A percentile compares a stretch with the other conserved stretches of the same genome.
phyloP scores from a whole-genome alignment of 2,888 invertebrate genomes.

The Cynaeus angustus region DNA sequence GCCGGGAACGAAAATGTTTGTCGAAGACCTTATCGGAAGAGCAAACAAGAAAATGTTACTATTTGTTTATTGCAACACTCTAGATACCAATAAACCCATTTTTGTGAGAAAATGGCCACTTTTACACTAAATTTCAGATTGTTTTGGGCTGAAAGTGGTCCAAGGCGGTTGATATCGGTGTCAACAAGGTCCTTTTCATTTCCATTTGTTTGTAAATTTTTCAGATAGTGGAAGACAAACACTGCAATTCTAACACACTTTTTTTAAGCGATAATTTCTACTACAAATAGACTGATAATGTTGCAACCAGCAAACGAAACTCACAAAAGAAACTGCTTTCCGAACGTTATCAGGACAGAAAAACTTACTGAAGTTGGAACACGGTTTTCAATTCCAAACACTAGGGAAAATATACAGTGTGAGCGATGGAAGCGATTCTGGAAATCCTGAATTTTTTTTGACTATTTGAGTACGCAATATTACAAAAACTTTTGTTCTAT shows the following conservation, averaged over 20 bases:
- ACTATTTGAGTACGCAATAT: too few relatives aligned
- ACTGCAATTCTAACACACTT: conserved; percentile 5
- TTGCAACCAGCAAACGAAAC: background rate
- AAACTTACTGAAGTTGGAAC: too few relatives aligned
- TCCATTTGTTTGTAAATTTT: conserved; percentile 20
- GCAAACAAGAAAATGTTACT: conserved; percentile 47
- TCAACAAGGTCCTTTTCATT: conserved; percentile 23
- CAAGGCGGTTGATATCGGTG: conserved; percentile 30
- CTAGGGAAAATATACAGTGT: too few relatives aligned
- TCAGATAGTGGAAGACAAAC: background rate
- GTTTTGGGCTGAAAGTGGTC: conserved; percentile 25
- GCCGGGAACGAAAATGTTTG: conserved; percentile 44
- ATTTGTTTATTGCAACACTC: conserved; percentile 50
- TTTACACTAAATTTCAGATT: too few relatives aligned
- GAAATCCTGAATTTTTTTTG: too few relatives aligned
- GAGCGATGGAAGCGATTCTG: too few relatives aligned
- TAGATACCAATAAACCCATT: background rate
- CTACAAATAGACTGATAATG: background rate
- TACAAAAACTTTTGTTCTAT: too few relatives aligned
- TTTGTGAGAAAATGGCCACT: background rate
- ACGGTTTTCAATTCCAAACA: too few relatives aligned
- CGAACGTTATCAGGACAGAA: background rate
- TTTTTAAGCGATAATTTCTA: conserved; percentile 3
- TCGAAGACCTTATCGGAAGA: conserved; percentile 41
- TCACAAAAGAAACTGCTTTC: conserved; percentile 9